phyloP scores from a whole-genome alignment of 1,140 invertebrate species.

The Hermetia illucens region DNA sequence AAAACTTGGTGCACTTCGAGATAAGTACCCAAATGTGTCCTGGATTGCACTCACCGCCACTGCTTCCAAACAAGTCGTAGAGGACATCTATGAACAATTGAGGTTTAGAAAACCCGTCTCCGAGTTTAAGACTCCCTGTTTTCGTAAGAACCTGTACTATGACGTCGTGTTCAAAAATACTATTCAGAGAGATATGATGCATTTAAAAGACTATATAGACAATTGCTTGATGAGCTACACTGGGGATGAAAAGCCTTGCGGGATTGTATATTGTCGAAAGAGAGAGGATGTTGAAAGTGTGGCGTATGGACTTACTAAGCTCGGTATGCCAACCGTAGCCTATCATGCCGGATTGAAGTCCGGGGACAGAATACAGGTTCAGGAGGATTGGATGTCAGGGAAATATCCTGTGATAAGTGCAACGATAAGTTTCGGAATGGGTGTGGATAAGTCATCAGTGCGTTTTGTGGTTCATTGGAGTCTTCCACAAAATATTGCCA shows the following conservation, averaged over 20 bases:
- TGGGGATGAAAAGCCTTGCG: slow-evolving; percentile 45
- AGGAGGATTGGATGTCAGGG: slow-evolving; percentile 69
- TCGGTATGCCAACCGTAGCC: slow-evolving; percentile 46
- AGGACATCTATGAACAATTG: slow-evolving; percentile 49
- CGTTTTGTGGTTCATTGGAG: slow-evolving; percentile 89
- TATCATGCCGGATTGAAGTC: slow-evolving; percentile 65
- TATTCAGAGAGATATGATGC: slow-evolving; percentile 57
- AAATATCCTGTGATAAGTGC: slow-evolving; percentile 42
- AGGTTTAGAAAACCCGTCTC: slow-evolving; percentile 43
- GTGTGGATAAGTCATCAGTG: slow-evolving; percentile 89
- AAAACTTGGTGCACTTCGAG: slow-evolving; percentile 61
- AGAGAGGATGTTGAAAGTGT: slow-evolving; percentile 66
- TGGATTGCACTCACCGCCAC: slow-evolving; percentile 94
- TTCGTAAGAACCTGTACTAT: slow-evolving; percentile 73
- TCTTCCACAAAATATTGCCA: slow-evolving; percentile 67
- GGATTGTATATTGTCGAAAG: slow-evolving; percentile 83
- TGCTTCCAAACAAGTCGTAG: slow-evolving; percentile 59
- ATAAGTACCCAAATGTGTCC: slow-evolving; percentile 52
- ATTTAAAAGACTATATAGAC: slow-evolving; percentile 56
- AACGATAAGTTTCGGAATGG: slow-evolving; percentile 91
- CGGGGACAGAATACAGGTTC: slow-evolving; percentile 45
- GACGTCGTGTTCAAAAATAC: slow-evolving; percentile 74
- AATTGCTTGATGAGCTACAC: slow-evolving; percentile 35
- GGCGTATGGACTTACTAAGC: slow-evolving; percentile 44
- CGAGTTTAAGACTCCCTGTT: slow-evolving; percentile 54